Conservation (phyloP, 2,797 vertebrate species). For the Percopsis omiscomaycus region DNA sequence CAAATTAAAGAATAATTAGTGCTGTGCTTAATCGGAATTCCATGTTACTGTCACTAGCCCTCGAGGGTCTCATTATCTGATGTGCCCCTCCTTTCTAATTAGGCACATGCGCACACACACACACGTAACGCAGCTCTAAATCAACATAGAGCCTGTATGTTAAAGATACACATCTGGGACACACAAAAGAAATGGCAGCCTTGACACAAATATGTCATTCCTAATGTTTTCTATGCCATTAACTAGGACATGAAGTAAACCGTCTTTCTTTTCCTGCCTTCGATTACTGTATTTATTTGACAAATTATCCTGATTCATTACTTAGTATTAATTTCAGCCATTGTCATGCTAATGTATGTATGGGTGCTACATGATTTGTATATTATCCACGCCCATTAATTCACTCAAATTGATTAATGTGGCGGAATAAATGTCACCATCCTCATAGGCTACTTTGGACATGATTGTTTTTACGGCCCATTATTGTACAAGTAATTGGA, state of each 20-base stretch:
- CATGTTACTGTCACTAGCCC: conserved; percentile 17
- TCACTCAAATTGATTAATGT: conserved; percentile 29
- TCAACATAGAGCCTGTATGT: conserved; percentile 7
- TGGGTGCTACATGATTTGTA: conserved; percentile 3
- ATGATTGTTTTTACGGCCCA: not conserved
- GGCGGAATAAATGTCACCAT: conserved; percentile 31
- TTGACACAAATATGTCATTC: conserved; percentile 30
- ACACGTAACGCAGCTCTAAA: not conserved
- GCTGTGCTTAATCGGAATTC: conserved; percentile 20
- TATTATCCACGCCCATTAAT: conserved; percentile 6
- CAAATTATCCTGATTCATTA: conserved; percentile 24
- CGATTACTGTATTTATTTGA: conserved; percentile 12
- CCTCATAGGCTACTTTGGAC: not conserved
- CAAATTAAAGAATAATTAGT: no score
- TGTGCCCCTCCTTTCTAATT: conserved; percentile 37
- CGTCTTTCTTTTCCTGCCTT: not conserved
- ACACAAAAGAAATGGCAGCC: conserved; percentile 27
- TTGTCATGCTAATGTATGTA: conserved; percentile 39
- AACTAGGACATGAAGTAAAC: no score
- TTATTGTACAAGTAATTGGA: conserved; percentile 5
- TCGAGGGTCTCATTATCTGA: conserved; percentile 58
- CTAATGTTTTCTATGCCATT: not conserved
- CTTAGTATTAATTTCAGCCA: not conserved
- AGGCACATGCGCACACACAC: conserved; percentile 14
- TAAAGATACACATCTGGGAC: conserved; percentile 25